phyloP scores from a whole-genome alignment of 1,140 invertebrate species.

The Eumaeus atala region DNA sequence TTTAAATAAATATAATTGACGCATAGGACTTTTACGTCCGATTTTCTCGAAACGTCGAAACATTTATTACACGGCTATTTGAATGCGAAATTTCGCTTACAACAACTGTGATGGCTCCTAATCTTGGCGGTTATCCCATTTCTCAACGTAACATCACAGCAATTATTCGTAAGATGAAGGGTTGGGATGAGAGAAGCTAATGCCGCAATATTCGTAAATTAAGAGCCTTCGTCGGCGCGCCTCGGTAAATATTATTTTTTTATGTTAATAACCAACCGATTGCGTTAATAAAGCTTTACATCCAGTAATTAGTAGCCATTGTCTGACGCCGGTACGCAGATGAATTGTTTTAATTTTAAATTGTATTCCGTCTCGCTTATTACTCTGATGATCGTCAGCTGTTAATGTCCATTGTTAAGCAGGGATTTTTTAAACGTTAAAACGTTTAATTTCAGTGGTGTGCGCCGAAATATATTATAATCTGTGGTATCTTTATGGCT shows the following conservation, averaged over 20 bases:
- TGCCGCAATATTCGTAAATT: conserved; percentile 70
- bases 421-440: too few species aligned
- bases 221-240: conserved; percentile 45
- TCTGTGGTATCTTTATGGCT: too few species aligned
- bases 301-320: conserved; percentile 68
- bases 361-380: conserved; percentile 24
- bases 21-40: too few species aligned
- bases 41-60: conserved; percentile 11
- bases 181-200: conserved; percentile 54
- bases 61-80: conserved; percentile 36
- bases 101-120: conserved; percentile 57
- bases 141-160: conserved; percentile 56
- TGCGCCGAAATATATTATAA: too few species aligned
- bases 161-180: conserved; percentile 68
- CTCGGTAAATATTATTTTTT: conserved; percentile 72
- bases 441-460: too few species aligned
- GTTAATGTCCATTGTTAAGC: too few species aligned
- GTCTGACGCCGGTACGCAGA: conserved; percentile 46
- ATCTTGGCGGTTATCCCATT: conserved; percentile 65
- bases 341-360: conserved; percentile 38
- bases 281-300: conserved; percentile 73
- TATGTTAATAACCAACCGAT: conserved; percentile 70
- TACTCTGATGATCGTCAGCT: too few species aligned
- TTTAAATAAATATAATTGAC: too few species aligned
- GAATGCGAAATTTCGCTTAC: conserved; percentile 50